phyloP scores from a whole-genome alignment of 92 coral and sea anemone species.

The Porites divaricata region DNA sequence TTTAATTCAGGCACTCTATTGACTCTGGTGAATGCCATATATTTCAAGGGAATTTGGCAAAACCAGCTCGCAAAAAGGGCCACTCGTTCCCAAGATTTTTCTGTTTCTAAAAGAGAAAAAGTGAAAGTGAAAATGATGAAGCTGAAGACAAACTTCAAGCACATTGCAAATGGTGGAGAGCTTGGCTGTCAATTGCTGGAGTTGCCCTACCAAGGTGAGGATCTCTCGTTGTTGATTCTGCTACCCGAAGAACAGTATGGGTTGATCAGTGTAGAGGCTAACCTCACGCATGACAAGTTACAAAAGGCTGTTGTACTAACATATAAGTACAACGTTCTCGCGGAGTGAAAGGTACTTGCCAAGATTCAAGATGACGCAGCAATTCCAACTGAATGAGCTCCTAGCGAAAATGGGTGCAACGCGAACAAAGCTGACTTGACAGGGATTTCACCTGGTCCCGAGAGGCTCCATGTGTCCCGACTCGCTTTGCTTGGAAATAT shows the following conservation, averaged over 20 bases:
- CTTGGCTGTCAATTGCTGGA: conserved; percentile 76
- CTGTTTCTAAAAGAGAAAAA: conserved; percentile 43
- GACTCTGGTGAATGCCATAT: conserved; percentile 82
- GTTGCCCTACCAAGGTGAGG: conserved; percentile 67
- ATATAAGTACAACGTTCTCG: background rate
- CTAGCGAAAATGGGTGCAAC: conserved; percentile 61
- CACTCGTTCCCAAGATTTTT: conserved; percentile 57
- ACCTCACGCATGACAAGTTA: conserved; percentile 48
- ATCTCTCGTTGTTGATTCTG: conserved; percentile 75
- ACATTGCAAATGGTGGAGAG: conserved; percentile 10
- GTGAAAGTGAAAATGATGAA: conserved; percentile 74
- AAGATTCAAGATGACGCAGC: conserved; percentile 71
- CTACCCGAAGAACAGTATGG: conserved; percentile 77
- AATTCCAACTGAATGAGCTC: conserved; percentile 62
- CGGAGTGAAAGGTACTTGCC: conserved; percentile 42
- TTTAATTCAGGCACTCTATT: conserved; percentile 54
- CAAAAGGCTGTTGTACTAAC: conserved; percentile 35
- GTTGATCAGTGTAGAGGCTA: conserved; percentile 62
- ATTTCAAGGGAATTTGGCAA: conserved; percentile 88
- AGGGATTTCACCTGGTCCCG: conserved; percentile 56
- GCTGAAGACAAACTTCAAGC: conserved; percentile 52
- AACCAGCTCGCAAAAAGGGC: conserved; percentile 47
- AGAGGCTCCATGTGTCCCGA: conserved; percentile 68
- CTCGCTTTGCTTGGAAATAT: too few species aligned
- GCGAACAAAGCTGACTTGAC: conserved; percentile 62